Base-by-base conservation (phyloP, 2,888 invertebrate species). In the Acanthococcus lagerstroemiae region DNA sequence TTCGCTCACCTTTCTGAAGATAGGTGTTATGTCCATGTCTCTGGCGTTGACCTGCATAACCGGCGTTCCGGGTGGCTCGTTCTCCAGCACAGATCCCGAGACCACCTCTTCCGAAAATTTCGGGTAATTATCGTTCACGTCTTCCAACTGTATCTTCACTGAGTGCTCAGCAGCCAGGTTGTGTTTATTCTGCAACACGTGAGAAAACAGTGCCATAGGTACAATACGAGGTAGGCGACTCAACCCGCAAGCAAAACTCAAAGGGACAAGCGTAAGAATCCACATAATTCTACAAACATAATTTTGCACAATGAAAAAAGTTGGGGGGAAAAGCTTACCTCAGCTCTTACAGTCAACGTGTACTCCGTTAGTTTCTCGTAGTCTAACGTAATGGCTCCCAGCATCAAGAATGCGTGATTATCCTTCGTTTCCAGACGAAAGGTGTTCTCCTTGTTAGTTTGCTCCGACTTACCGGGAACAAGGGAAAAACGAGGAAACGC, bases 71-170 rank as follows among this genome's bases (percentile, higher is more conserved):
- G 83, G 78, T 0, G 83, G 83, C 74, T 92, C 90, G 74, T 94
- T 91, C 78, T 93, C 93, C 68, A 89, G 77, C 4, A 93, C 90
- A 71, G 85, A 87, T 1, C 91, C 92, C 17, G 84, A 84, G 72
- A 86, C 82, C 15, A 88, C 83, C 75, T 90, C 90, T 63, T 63
- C 37, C 54, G 87, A 86, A 73, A 95, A 93, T 71, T 84, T 84
- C 0, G 87, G 95, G 71, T 89, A 87, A 73, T 92, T 92, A 75
- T 95, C 95, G 74, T 95, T 95, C 0, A 91, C 91, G 75, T 95
- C 94, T 73, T 84, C 81, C 1, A 95, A 83, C 75, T 85, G 83
- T 30, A 95, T 85, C 72, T 84, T 84, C 58, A 92, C 82, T 65
- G 84, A 83, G 15, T 86, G 87, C 77, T 90, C 89, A 2, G 88